A percentile compares a stretch with the other conserved stretches of the same genome.
Conservation (phyloP, 2,797 vertebrate species). For the Pantherophis alleghaniensis region DNA sequence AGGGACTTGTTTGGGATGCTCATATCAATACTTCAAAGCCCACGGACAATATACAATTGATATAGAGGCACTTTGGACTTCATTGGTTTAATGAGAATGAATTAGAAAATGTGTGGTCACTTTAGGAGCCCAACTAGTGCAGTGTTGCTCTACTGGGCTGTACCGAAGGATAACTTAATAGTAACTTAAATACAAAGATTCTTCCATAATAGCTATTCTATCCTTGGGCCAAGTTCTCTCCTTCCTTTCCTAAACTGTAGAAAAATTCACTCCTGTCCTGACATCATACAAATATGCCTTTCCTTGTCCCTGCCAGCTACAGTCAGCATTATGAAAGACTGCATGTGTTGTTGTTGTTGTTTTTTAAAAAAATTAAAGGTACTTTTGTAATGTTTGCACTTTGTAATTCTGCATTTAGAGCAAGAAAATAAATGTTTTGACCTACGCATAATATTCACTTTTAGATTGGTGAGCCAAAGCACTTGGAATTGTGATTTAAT, state of each 20-base stretch:
- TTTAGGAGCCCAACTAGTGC: background rate
- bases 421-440: slow-evolving; percentile 9
- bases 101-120: background rate
- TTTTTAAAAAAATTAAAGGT: background rate
- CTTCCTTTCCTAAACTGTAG: background rate
- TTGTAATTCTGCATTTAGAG: background rate
- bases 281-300: background rate
- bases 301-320: background rate
- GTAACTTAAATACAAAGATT: background rate
- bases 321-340: background rate
- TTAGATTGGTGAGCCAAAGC: background rate
- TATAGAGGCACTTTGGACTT: background rate
- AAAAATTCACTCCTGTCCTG: background rate
- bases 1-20: background rate
- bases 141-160: background rate
- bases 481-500: background rate
- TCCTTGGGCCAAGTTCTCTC: background rate
- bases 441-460: background rate
- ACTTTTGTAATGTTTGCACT: background rate
- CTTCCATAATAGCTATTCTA: background rate
- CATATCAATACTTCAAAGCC: background rate
- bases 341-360: background rate
- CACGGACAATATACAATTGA: background rate
- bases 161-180: background rate
- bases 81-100: background rate